These are phyloP conservation scores for Crotophaga sulcirostris DNA, from an alignment of 2,113 vertebrate species.

Conservation along the genomic window DNA sequence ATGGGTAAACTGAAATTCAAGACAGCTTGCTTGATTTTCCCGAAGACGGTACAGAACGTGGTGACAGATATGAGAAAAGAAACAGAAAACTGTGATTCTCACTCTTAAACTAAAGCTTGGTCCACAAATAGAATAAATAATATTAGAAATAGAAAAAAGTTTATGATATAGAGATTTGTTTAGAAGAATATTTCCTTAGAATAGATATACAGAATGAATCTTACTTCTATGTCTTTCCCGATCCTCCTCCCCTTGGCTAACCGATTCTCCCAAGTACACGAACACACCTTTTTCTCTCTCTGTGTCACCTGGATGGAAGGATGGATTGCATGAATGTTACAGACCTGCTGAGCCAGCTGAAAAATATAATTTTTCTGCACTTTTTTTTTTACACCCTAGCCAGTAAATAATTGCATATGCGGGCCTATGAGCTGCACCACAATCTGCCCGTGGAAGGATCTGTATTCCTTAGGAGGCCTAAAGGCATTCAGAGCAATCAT, in stretches of 20 bases:
- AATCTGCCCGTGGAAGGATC: not conserved
- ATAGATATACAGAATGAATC: not conserved
- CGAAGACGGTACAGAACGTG: not conserved
- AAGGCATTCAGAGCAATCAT: not conserved
- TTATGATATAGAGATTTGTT: not conserved
- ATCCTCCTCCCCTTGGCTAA: not conserved
- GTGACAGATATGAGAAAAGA: constrained; percentile 11
- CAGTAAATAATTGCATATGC: not conserved
- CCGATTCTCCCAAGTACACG: not conserved
- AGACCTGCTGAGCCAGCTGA: not conserved
- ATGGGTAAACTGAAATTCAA: not conserved
- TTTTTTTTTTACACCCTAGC: not conserved
- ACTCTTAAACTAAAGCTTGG: not conserved
- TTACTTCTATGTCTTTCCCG: not conserved
- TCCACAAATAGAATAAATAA: not conserved
- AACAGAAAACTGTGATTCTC: constrained; percentile 1
- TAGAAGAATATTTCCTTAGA: not conserved
- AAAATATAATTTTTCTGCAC: not conserved
- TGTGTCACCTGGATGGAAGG: not conserved
- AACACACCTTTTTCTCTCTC: not conserved
- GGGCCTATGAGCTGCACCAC: not conserved
- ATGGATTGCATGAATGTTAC: not conserved
- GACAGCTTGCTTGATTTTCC: not conserved
- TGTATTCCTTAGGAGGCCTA: not conserved
- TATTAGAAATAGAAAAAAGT: not conserved